Evolutionary conservation across 2,888 invertebrate species (phyloP), one percentile per base, ranked within the genome.

Genomic region (Sminthurinus aureus): DNA sequence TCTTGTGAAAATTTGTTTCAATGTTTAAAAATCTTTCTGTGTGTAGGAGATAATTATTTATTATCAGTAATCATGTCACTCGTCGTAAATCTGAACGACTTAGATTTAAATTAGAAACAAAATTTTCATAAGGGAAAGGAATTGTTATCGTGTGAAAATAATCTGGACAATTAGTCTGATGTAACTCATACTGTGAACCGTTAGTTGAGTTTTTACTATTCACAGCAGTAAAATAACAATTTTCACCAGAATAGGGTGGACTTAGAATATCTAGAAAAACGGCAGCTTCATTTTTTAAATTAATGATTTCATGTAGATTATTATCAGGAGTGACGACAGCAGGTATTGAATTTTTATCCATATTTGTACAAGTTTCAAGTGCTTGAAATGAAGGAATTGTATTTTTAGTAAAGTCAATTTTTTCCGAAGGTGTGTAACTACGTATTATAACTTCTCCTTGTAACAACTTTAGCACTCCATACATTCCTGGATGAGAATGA

Each of bases 401-500:
- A 12, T 81, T 76, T 66, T 75, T 80, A n/a, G 76, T 64, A 64
- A 83, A 83, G 38, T 83, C 83, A 52, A 83, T 80, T 13, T 82
- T 67, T 69, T 83, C 82, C 20, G 85, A 82, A n/a, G 81, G 52
- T 4, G 84, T 86, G 81, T 86, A 88, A 20, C 83, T 87, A 76
- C 81, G 82, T 22, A 88, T 82, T 64, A 83, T 22, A 4, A 88
- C 20, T 75, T 87, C 83, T 0, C 88, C 88, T 76, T 84, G 84
- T 0, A 88, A 67, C 0, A 87, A 85, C 73, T 88, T 88, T 4
- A 88, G 74, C 20, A 86, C 80, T n/a, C 88, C 88, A 74, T 83
- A 86, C 88, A 88, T 88, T 11, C 85, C 82, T 0, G 88, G 88
- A 75, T 88, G 88, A 22, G 87, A 87, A 79, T 88, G 88, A 13